These are phyloP conservation scores for Burhinus bistriatus DNA, from an alignment of 2,113 vertebrate species.

Conservation along the genomic window DNA sequence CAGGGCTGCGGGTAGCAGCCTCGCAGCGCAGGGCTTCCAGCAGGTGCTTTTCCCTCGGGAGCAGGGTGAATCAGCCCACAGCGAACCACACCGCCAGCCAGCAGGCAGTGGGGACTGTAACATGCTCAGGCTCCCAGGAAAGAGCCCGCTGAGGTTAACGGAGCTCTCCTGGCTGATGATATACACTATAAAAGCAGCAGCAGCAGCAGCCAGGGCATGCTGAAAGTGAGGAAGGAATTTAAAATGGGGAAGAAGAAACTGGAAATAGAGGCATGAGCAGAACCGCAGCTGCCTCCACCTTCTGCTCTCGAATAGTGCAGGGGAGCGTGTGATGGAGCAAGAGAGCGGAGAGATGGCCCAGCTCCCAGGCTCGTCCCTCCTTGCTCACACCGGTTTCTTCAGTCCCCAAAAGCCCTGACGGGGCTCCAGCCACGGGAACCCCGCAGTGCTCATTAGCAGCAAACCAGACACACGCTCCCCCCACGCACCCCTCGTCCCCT, in stretches of 20 bases:
- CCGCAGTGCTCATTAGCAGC: constrained; percentile 56
- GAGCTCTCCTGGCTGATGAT: background rate
- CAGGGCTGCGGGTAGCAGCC: background rate
- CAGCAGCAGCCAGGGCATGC: constrained; percentile 41
- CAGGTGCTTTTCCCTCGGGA: background rate
- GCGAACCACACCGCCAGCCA: background rate
- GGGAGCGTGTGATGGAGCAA: rapidly evolving
- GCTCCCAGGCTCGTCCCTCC: background rate
- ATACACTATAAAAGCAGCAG: constrained; percentile 29
- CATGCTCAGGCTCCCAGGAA: background rate
- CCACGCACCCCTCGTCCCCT: background rate
- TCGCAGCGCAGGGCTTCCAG: background rate
- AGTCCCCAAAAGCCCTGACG: background rate
- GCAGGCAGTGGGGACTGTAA: background rate
- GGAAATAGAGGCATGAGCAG: background rate
- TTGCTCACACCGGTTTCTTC: background rate
- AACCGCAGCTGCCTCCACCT: background rate
- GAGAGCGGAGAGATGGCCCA: background rate
- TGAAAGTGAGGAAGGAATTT: background rate
- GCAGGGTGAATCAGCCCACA: background rate
- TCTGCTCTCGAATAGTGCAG: background rate
- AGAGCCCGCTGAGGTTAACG: background rate
- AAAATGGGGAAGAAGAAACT: background rate
- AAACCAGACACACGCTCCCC: background rate
- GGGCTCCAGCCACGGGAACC: background rate